Evolutionary conservation across 2,113 vertebrate species (phyloP).

Genomic region (Cephalopholis sonnerati): DNA sequence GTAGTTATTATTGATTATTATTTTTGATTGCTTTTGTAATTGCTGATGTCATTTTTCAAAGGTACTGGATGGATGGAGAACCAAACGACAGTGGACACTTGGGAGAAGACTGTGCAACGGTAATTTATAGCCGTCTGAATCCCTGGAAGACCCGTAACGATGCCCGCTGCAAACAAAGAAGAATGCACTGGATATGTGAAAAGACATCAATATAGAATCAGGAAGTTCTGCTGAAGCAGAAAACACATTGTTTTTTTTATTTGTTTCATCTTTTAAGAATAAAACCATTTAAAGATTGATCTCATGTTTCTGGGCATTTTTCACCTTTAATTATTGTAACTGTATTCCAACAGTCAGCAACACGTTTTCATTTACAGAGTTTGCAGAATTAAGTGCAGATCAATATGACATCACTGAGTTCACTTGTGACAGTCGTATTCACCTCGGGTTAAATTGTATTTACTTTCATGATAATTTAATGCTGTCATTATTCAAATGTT

Average conservation of each 20-base stretch:
- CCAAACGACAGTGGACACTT: background rate
- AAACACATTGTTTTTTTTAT: background rate
- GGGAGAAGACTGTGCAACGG: conserved; percentile 40
- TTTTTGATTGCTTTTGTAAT: background rate
- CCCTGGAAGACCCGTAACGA: conserved; percentile 50
- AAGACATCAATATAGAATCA: conserved; percentile 1
- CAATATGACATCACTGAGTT: no score
- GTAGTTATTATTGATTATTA: background rate
- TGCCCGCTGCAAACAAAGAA: no score
- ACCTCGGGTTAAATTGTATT: no score
- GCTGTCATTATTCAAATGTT: no score
- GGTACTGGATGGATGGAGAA: conserved; percentile 64
- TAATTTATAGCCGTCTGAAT: background rate
- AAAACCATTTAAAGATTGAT: no score
- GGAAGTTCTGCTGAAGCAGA: background rate
- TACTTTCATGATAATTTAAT: no score
- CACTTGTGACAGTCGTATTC: no score
- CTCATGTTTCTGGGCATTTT: background rate
- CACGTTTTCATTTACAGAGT: no score
- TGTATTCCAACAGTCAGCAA: no score
- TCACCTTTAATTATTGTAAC: no score
- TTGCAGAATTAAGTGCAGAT: no score
- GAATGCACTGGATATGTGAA: conserved; percentile 67
- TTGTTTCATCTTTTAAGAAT: no score
- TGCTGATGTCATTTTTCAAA: conserved; percentile 20